phyloP scores from a whole-genome alignment of 2,113 vertebrate genomes.

The Gobiocypris rarus region DNA sequence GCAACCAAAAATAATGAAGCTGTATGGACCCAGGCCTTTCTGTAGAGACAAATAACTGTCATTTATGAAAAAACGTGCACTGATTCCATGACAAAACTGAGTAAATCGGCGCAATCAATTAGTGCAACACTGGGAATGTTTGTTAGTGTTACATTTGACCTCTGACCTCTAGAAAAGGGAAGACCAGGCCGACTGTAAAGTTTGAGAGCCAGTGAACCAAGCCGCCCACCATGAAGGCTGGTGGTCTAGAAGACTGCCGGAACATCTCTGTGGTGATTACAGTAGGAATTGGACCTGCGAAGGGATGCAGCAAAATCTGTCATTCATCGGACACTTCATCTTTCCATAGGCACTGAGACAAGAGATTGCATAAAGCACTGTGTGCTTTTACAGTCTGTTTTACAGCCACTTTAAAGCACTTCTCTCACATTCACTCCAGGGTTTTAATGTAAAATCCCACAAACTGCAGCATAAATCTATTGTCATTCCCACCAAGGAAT shows the following conservation, averaged over 20 bases:
- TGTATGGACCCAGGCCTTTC: slow-evolving; percentile 82
- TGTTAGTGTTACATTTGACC: neutral
- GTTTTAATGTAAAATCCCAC: slow-evolving; percentile 17
- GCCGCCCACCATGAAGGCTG: slow-evolving; percentile 92
- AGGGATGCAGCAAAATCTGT: slow-evolving; percentile 32
- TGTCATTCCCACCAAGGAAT: slow-evolving; percentile 35
- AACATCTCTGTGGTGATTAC: slow-evolving; percentile 93
- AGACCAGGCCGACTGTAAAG: slow-evolving; percentile 88
- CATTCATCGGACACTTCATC: neutral
- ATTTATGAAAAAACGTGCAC: neutral
- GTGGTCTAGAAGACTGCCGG: slow-evolving; percentile 88
- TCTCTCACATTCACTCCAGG: neutral
- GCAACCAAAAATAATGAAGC: slow-evolving; percentile 86
- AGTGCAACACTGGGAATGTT: neutral
- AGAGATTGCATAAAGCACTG: slow-evolving; percentile 13
- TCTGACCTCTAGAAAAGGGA: slow-evolving; percentile 91
- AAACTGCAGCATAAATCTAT: slow-evolving; percentile 30
- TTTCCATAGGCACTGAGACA: neutral
- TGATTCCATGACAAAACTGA: neutral
- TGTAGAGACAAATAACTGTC: slow-evolving; percentile 62
- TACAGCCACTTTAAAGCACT: slow-evolving; percentile 32
- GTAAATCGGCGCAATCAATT: neutral
- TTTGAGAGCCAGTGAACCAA: slow-evolving; percentile 93
- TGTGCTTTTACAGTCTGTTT: slow-evolving; percentile 27
- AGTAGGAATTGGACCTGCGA: slow-evolving; percentile 85